Conservation (phyloP, 2,888 invertebrate genomes). For the Lithophane socia region DNA sequence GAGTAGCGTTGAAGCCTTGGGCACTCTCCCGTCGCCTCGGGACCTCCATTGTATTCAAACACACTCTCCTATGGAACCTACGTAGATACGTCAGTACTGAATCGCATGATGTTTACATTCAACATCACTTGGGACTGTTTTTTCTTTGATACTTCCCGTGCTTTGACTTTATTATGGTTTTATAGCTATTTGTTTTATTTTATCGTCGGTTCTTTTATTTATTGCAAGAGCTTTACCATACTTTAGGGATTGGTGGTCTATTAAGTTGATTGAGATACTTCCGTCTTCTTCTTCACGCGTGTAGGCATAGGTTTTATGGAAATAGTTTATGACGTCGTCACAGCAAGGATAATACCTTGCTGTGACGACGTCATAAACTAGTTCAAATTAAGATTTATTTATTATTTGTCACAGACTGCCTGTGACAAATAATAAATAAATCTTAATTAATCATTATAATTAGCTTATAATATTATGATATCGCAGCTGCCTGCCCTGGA, state of each 20-base stretch:
- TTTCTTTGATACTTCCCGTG: constrained; percentile 53
- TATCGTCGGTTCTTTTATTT: constrained; percentile 56
- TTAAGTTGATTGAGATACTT: constrained; percentile 9
- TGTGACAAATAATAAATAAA: no score
- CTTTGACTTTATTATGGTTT: constrained; percentile 61
- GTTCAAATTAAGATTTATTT: no score
- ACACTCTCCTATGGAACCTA: constrained; percentile 65
- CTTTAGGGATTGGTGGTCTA: constrained; percentile 32
- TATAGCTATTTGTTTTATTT: constrained; percentile 57
- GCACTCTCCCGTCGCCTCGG: constrained; percentile 70
- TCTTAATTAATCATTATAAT: no score
- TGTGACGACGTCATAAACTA: no score
- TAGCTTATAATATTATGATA: no score
- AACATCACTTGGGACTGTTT: constrained; percentile 53
- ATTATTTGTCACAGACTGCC: no score
- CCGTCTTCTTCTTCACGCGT: not conserved
- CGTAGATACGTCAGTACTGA: constrained; percentile 57
- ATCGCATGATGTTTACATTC: constrained; percentile 67
- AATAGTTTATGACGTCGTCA: not conserved
- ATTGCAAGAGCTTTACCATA: constrained; percentile 32
- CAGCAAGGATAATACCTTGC: no score
- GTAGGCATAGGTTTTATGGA: not conserved
- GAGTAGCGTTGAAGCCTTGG: constrained; percentile 62
- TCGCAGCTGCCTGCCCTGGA: no score
- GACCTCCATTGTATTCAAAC: constrained; percentile 73